Base-by-base conservation (phyloP, 2,888 invertebrate species). In the Drosophila eohydei region DNA sequence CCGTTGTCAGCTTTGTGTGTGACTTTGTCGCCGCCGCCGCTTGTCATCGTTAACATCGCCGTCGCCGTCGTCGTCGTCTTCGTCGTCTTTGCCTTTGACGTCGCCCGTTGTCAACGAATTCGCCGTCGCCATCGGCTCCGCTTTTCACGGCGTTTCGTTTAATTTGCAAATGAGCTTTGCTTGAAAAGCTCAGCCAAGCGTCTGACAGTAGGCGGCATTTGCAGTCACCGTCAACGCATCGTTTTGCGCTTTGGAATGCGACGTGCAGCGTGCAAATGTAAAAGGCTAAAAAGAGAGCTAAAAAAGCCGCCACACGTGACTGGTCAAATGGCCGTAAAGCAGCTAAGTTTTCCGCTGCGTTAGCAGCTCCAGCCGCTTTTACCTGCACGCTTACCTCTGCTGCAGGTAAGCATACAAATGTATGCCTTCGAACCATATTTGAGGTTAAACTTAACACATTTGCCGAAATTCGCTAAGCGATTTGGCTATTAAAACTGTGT, bases 151-250 rank as follows among this genome's bases (percentile, higher is more conserved):
- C 71, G 60, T 75, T 48, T 80, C 85, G 80, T 78, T 87, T 77
- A 87, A 87, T 84, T 85, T 87, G 85, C 85, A 85, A 88, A 85
- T 85, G 81, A 85, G 85, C 83, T 81, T 74, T 73, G 71, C 73
- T 55, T 67, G 60, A 58, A 63, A 71, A 70, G 77, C 79, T 66
- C 68, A 80, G 55, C 63, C 54, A 76, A 64, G 70, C 78, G 67
- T 30, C 74, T 78, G 77, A 77, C 77, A 78, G 78, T 74, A 73
- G 77, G 78, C 78, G 77, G 71, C 56, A 73, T 66, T 70, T 66
- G 60, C 75, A 62, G 61, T 68, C 76, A 64, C 51, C 26, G 41
- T 51, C 34, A 50, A 14, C 30, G 55, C 58, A 48, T 43, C 60
- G 32, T 16, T 34, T 21, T 51, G 30, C 54, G 50, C 67, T 21